Percentiles rank a stretch among this genome's conserved stretches.
phyloP scores from a whole-genome alignment of 2,888 invertebrate species.

The Diarsia brunnea region DNA sequence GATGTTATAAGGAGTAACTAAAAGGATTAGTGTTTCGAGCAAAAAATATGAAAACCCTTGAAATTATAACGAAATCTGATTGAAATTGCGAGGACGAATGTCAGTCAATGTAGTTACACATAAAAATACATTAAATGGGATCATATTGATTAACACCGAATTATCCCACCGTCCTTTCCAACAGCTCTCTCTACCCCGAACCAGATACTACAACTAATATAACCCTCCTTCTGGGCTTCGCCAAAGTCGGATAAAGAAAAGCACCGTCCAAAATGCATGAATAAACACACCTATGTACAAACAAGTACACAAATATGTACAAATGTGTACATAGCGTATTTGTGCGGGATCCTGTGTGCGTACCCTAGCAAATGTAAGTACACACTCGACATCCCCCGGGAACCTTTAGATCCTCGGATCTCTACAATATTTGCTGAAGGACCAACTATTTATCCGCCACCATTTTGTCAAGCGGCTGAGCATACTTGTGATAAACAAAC shows the following conservation, averaged over 20 bases:
- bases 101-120: too few relatives aligned
- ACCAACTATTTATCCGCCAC: slow-evolving; percentile 57
- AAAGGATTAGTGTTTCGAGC: not conserved
- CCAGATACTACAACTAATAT: not conserved
- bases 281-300: slow-evolving; percentile 5
- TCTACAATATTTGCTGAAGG: slow-evolving; percentile 59
- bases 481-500: slow-evolving; percentile 28
- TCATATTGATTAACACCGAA: not conserved
- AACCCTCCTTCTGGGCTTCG: too few relatives aligned
- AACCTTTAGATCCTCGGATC: slow-evolving; percentile 59
- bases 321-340: slow-evolving; percentile 37
- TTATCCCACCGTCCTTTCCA: not conserved
- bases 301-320: slow-evolving; percentile 15
- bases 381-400: slow-evolving; percentile 59
- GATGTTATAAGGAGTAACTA: not conserved
- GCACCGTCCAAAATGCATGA: slow-evolving; percentile 8
- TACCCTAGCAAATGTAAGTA: slow-evolving; percentile 56
- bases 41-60: not conserved
- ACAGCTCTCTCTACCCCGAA: too few relatives aligned
- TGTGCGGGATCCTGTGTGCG: slow-evolving; percentile 36
- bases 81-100: not conserved
- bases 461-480: slow-evolving; percentile 58
- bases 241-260: not conserved
- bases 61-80: not conserved
- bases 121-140: not conserved